These are phyloP conservation scores for Apis laboriosa DNA, from an alignment of 1,140 invertebrate genomes.

Conservation along the genomic window DNA sequence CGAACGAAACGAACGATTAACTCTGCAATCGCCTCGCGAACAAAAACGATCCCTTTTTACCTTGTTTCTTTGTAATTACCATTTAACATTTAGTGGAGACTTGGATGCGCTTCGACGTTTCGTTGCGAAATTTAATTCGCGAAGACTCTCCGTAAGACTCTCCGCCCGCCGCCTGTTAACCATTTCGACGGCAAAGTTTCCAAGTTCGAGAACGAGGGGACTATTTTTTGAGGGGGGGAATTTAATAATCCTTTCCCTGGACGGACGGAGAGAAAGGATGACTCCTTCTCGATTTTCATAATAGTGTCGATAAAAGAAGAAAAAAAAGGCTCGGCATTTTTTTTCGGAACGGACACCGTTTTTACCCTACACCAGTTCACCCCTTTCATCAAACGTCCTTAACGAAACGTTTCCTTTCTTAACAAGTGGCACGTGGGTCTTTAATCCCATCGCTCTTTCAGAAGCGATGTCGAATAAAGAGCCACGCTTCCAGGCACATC, in stretches of 20 bases:
- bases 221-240: too few relatives aligned
- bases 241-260: too few relatives aligned
- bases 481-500: constrained; percentile 18
- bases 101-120: too few relatives aligned
- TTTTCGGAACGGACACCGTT: background rate
- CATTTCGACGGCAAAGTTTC: too few relatives aligned
- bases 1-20: background rate
- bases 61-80: too few relatives aligned
- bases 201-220: too few relatives aligned
- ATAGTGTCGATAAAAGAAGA: too few relatives aligned
- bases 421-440: constrained; percentile 41
- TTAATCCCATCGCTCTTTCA: constrained; percentile 44
- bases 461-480: constrained; percentile 48
- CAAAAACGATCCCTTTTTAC: background rate
- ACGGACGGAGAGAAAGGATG: background rate
- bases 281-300: too few relatives aligned
- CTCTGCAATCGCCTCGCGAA: background rate
- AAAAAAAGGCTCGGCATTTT: background rate
- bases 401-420: constrained; percentile 15
- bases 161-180: too few relatives aligned
- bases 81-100: too few relatives aligned
- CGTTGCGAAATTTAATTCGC: too few relatives aligned
- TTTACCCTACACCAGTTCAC: background rate
- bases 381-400: constrained; percentile 41
- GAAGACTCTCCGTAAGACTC: too few relatives aligned